Evolutionary conservation across 2,113 vertebrate genomes (phyloP).

Genomic region (Microcebus lehilahytsara): DNA sequence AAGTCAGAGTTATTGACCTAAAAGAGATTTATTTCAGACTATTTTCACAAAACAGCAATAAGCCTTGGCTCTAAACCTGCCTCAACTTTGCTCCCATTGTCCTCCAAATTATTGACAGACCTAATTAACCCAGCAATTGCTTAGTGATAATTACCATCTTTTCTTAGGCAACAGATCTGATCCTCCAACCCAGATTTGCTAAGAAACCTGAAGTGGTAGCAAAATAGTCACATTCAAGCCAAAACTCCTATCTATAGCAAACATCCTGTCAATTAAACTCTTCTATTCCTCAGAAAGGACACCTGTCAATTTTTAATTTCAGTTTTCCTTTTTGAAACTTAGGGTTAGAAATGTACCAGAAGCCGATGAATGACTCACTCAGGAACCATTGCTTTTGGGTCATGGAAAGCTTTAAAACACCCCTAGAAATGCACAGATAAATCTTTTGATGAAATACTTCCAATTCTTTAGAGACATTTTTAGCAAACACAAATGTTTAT

Average conservation of each 20-base stretch:
- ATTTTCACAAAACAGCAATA: conserved; percentile 10
- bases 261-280: conserved; percentile 46
- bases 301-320: conserved; percentile 71
- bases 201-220: conserved; percentile 60
- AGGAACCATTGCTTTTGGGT: conserved; percentile 65
- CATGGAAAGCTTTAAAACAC: conserved; percentile 73
- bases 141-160: conserved; percentile 32
- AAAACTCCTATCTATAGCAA: conserved; percentile 37
- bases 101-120: conserved; percentile 56
- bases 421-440: conserved; percentile 74
- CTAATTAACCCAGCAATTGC: conserved; percentile 54
- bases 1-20: background rate
- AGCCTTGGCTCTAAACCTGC: conserved; percentile 22
- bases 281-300: conserved; percentile 33
- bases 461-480: conserved; percentile 79
- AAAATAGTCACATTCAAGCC: conserved; percentile 58
- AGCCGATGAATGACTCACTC: conserved; percentile 68
- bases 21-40: conserved; percentile 57
- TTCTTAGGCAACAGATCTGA: conserved; percentile 44
- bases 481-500: conserved; percentile 78
- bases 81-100: conserved; percentile 31
- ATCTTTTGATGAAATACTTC: conserved; percentile 81
- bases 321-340: conserved; percentile 64
- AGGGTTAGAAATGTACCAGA: conserved; percentile 46
- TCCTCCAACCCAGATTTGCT: conserved; percentile 48